Conservation (phyloP, 64 coral and sea anemone genomes). For the Actinia equina region DNA sequence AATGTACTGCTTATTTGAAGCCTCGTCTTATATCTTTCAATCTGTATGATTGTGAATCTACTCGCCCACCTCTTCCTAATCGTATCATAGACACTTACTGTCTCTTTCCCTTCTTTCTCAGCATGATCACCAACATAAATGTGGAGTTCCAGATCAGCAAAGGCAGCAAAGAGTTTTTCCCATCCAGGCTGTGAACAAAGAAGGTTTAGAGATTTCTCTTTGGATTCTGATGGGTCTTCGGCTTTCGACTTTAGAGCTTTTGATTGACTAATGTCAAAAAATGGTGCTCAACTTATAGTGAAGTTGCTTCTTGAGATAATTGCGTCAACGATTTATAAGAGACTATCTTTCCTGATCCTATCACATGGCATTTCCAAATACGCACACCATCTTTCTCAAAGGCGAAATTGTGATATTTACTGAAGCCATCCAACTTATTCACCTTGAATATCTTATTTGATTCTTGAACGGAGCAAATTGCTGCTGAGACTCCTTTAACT, state of each 20-base stretch:
- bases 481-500: conserved; percentile 61
- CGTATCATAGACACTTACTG: background rate
- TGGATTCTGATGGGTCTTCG: background rate
- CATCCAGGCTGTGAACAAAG: conserved; percentile 14
- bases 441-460: background rate
- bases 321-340: too few relatives aligned
- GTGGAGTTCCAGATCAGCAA: conserved; percentile 43
- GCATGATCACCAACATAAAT: conserved; percentile 12
- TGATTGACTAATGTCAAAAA: conserved; percentile 34
- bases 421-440: too few relatives aligned
- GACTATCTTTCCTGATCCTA: too few relatives aligned
- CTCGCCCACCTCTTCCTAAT: conserved; percentile 42
- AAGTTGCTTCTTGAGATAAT: background rate
- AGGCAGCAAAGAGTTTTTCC: conserved; percentile 25
- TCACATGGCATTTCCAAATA: too few relatives aligned
- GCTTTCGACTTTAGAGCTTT: conserved; percentile 8
- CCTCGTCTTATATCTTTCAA: background rate
- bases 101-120: conserved; percentile 14
- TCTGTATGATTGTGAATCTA: conserved; percentile 39
- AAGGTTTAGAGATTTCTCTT: background rate
- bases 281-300: conserved; percentile 17
- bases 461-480: conserved; percentile 48
- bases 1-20: background rate
- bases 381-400: too few relatives aligned
- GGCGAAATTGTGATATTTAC: too few relatives aligned